A percentile compares a stretch with the other conserved stretches of the same genome.
Conservation (phyloP, 2,113 vertebrate genomes). For the Microtus ochrogaster region DNA sequence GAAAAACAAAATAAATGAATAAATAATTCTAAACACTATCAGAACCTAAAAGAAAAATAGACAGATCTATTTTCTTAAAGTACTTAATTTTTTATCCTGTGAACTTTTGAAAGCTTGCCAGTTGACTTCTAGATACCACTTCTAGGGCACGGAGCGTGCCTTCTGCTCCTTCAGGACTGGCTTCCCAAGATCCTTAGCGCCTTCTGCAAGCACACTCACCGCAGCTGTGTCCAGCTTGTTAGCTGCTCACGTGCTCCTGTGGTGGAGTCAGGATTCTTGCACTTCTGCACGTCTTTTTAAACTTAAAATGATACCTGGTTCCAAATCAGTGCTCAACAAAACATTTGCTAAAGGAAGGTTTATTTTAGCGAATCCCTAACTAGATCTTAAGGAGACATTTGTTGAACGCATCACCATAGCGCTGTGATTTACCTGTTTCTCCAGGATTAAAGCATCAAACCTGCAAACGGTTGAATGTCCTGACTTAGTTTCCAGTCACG, state of each 20-base stretch:
- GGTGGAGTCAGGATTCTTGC: background rate
- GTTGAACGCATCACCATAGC: background rate
- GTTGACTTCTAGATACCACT: background rate
- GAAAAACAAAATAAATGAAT: background rate
- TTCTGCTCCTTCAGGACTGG: background rate
- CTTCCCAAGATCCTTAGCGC: background rate
- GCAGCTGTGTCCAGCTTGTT: background rate
- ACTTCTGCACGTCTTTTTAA: slow-evolving; percentile 1
- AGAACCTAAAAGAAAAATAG: slow-evolving; percentile 31
- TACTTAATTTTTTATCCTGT: background rate
- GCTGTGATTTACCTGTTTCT: background rate
- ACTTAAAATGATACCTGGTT: slow-evolving; percentile 40
- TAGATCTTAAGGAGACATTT: slow-evolving; percentile 19
- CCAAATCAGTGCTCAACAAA: slow-evolving; percentile 24
- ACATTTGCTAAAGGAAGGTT: slow-evolving; percentile 30
- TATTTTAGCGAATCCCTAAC: slow-evolving; percentile 16
- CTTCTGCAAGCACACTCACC: background rate
- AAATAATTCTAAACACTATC: background rate
- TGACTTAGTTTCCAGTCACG: background rate
- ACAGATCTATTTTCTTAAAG: slow-evolving; percentile 3
- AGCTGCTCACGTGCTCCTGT: background rate
- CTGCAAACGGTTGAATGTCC: background rate
- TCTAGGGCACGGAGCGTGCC: background rate
- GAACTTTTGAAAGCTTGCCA: background rate
- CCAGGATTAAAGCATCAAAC: background rate